Evolutionary conservation across 2,797 vertebrate genomes (phyloP).

Genomic region (Myiotriccus ornatus): DNA sequence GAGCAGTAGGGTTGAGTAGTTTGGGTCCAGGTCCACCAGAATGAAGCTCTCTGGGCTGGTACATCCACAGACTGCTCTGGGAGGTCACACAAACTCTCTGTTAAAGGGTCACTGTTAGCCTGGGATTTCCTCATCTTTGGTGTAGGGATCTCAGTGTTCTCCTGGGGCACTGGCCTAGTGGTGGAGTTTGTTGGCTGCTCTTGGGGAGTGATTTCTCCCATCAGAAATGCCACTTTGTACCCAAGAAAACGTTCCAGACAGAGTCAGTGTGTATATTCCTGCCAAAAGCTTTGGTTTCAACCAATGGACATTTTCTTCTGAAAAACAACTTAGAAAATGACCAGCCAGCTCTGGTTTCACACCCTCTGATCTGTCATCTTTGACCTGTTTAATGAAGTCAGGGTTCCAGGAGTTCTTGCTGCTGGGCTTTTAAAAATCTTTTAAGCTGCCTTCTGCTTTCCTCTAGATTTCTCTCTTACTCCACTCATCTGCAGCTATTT

Average conservation of each 20-base stretch:
- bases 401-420: conserved; percentile 12
- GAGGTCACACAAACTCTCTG: neutral
- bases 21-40: neutral
- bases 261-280: neutral
- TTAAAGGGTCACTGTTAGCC: neutral
- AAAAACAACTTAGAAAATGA: conserved; percentile 27
- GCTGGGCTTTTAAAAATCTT: conserved; percentile 16
- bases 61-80: neutral
- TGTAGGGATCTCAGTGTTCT: neutral
- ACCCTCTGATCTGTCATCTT: conserved; percentile 32
- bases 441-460: conserved; percentile 3
- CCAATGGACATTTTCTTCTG: conserved; percentile 14
- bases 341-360: conserved; percentile 14
- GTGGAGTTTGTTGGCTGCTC: neutral
- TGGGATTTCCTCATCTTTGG: neutral
- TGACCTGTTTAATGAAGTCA: conserved; percentile 46
- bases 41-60: neutral
- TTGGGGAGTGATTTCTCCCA: neutral
- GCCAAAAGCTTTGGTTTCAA: conserved; percentile 27
- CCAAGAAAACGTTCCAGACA: conserved; percentile 1
- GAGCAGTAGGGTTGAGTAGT: neutral
- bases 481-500: conserved; percentile 2
- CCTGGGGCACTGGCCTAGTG: neutral
- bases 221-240: neutral
- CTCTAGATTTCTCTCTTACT: neutral